A percentile compares a stretch with the other conserved stretches of the same genome.
phyloP scores from a whole-genome alignment of 2,113 vertebrate genomes.

The Festucalex cinctus region DNA sequence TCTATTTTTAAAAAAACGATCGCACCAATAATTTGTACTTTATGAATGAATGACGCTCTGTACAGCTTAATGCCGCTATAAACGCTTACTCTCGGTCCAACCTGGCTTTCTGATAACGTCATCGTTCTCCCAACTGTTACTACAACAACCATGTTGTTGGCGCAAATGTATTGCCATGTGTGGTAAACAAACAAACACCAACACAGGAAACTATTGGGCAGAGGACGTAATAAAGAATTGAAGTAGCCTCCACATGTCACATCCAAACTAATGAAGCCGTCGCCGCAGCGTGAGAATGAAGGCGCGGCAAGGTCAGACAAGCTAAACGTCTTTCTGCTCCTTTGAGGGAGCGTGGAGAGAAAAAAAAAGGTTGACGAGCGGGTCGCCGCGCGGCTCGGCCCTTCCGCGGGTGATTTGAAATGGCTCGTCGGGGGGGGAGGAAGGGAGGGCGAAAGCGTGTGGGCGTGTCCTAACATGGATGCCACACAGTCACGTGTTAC shows the following conservation, averaged over 20 bases:
- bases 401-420: not conserved
- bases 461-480: not conserved
- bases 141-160: too few species aligned
- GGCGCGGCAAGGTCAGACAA: not conserved
- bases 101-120: too few species aligned
- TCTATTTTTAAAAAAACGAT: too few species aligned
- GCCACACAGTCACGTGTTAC: not conserved
- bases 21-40: too few species aligned
- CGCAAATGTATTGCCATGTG: too few species aligned
- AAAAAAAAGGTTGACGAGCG: not conserved
- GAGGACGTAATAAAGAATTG: not conserved
- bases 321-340: not conserved
- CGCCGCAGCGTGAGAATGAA: constrained; percentile 1
- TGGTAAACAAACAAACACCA: not conserved
- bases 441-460: not conserved
- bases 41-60: too few species aligned
- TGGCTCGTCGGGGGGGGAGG: not conserved
- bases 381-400: not conserved
- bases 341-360: not conserved
- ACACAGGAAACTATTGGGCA: not conserved
- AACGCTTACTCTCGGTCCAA: too few species aligned
- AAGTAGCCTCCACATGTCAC: not conserved
- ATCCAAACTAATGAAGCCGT: not conserved
- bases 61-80: too few species aligned
- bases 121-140: too few species aligned